These are phyloP conservation scores for Actinemys pallida DNA, from an alignment of 2,113 vertebrate genomes.

Conservation along the genomic window DNA sequence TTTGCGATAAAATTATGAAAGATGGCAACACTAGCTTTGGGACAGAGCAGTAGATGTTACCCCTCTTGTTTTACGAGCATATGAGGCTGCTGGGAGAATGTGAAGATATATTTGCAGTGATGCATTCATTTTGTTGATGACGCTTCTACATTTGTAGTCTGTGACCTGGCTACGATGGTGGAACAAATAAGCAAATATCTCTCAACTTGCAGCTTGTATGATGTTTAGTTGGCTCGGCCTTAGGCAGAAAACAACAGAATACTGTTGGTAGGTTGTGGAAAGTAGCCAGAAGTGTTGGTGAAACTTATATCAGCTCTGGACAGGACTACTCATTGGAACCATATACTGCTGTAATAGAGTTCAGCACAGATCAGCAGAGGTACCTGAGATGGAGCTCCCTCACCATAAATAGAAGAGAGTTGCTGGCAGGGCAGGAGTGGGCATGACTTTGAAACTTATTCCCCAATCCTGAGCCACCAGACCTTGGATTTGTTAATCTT, in stretches of 20 bases:
- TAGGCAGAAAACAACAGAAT: conserved; percentile 15
- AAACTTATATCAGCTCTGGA: background rate
- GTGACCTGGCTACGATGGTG: background rate
- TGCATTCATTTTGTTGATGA: background rate
- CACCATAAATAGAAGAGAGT: conserved; percentile 12
- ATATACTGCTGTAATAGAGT: background rate
- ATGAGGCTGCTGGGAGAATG: background rate
- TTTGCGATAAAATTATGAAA: background rate
- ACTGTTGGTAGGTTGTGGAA: conserved; percentile 12
- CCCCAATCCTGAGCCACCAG: background rate
- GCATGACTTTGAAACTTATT: conserved; percentile 4
- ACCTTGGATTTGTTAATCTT: background rate
- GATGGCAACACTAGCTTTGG: background rate
- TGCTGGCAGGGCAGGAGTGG: conserved; percentile 11
- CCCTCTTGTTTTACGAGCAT: background rate
- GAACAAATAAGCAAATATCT: conserved; percentile 8
- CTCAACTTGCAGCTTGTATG: background rate
- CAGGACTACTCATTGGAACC: background rate
- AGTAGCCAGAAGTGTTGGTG: background rate
- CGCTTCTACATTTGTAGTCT: accelerated
- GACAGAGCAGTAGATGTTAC: background rate
- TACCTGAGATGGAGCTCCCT: background rate
- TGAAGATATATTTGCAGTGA: background rate
- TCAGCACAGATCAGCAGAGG: background rate
- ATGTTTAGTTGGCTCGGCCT: conserved; percentile 11